phyloP scores from a whole-genome alignment of 2,888 invertebrate species.

The Dexiosoma caninum region DNA sequence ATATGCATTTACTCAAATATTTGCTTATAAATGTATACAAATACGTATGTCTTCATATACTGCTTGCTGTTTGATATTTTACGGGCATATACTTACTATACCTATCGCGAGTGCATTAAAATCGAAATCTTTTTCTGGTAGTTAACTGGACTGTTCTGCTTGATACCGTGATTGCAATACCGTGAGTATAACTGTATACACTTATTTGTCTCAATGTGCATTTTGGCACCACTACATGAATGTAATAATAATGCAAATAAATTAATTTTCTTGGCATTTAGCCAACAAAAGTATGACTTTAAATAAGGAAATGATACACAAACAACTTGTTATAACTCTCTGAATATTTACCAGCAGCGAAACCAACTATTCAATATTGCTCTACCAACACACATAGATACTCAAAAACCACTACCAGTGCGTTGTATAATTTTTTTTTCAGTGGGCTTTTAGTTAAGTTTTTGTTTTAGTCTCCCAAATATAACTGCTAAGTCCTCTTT shows the following conservation, averaged over 20 bases:
- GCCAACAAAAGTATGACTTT: constrained; percentile 59
- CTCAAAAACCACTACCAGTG: background rate
- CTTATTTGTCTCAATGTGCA: background rate
- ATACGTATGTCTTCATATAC: too few species aligned
- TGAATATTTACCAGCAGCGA: constrained; percentile 30
- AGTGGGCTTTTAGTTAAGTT: constrained; percentile 13
- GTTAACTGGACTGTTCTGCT: background rate
- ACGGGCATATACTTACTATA: too few species aligned
- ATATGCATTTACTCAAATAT: too few species aligned
- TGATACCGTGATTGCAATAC: background rate
- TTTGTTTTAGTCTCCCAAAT: background rate
- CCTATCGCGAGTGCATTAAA: too few species aligned
- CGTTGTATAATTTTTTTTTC: background rate
- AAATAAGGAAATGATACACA: constrained; percentile 61
- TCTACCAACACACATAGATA: background rate
- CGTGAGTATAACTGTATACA: background rate
- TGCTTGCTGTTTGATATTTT: too few species aligned
- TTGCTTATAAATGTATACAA: too few species aligned
- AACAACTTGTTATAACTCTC: constrained; percentile 52
- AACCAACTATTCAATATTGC: background rate
- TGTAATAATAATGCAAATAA: constrained; percentile 60
- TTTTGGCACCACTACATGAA: constrained; percentile 56
- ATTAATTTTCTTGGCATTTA: constrained; percentile 60
- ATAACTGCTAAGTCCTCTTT: background rate
- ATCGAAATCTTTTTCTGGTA: too few species aligned